phyloP scores from a whole-genome alignment of 2,888 invertebrate species.

The Kryphioiulus occultus region DNA sequence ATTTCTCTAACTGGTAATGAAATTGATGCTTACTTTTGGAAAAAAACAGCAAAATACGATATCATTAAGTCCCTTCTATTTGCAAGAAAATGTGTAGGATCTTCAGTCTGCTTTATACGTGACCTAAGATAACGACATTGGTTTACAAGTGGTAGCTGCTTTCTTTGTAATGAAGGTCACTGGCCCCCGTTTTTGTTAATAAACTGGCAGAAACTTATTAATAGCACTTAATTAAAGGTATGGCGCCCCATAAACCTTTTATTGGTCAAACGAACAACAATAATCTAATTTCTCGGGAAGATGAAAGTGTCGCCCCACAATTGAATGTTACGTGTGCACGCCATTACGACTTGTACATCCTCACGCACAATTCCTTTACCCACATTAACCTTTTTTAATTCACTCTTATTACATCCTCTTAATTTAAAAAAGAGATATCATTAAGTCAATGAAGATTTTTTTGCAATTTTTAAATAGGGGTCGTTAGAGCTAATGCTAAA shows the following conservation, averaged over 20 bases:
- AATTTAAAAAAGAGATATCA: background rate
- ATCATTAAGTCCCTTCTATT: background rate
- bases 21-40: no score
- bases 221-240: background rate
- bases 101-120: background rate
- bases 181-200: conserved; percentile 14
- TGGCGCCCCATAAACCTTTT: background rate
- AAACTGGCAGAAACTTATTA: background rate
- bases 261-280: background rate
- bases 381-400: background rate
- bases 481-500: background rate
- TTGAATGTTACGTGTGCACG: background rate
- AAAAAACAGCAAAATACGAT: background rate
- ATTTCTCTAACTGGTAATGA: no score
- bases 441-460: background rate
- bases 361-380: background rate
- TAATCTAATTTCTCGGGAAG: conserved; percentile 28
- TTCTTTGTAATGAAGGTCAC: background rate
- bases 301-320: conserved; percentile 17
- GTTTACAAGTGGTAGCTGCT: background rate
- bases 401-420: background rate
- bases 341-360: background rate
- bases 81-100: background rate
- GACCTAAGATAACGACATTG: background rate
- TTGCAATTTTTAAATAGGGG: background rate